phyloP scores from a whole-genome alignment of 1,140 invertebrate genomes.

The Parapsyche elsis region DNA sequence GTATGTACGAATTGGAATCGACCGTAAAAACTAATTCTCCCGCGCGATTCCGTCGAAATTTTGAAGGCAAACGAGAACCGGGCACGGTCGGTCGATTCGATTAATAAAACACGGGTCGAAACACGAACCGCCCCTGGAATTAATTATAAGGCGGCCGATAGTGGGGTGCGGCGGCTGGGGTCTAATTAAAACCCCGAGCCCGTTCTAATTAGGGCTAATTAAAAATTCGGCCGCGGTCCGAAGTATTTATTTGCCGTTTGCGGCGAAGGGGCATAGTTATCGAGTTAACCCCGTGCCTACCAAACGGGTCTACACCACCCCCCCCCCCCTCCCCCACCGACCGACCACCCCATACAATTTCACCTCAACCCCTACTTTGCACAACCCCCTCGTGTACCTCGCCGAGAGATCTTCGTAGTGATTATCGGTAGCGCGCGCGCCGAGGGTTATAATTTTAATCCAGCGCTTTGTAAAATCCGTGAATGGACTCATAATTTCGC shows the following conservation, averaged over 20 bases:
- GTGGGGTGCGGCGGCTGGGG: neutral
- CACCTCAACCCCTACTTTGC: neutral
- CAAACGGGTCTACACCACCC: neutral
- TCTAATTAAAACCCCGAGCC: constrained; percentile 17
- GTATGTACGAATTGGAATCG: too few species aligned
- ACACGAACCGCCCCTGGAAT: neutral
- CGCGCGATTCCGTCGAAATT: too few species aligned
- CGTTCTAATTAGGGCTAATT: constrained; percentile 29
- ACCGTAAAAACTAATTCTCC: too few species aligned
- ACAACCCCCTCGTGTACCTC: neutral
- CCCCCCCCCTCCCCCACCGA: neutral
- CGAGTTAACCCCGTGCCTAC: constrained; percentile 17
- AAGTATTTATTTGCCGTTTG: constrained; percentile 27
- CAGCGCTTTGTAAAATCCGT: constrained; percentile 48
- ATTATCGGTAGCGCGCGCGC: constrained; percentile 40
- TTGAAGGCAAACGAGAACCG: neutral
- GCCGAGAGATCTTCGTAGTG: constrained; percentile 32
- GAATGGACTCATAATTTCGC: constrained; percentile 51
- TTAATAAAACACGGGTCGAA: constrained; percentile 21
- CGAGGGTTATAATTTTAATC: constrained; percentile 46
- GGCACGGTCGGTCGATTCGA: neutral
- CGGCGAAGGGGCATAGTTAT: constrained; percentile 33
- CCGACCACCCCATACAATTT: neutral
- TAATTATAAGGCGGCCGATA: constrained; percentile 26
- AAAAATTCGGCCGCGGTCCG: constrained; percentile 29